Conservation (phyloP, 64 coral and sea anemone species). For the Montipora foliosa region DNA sequence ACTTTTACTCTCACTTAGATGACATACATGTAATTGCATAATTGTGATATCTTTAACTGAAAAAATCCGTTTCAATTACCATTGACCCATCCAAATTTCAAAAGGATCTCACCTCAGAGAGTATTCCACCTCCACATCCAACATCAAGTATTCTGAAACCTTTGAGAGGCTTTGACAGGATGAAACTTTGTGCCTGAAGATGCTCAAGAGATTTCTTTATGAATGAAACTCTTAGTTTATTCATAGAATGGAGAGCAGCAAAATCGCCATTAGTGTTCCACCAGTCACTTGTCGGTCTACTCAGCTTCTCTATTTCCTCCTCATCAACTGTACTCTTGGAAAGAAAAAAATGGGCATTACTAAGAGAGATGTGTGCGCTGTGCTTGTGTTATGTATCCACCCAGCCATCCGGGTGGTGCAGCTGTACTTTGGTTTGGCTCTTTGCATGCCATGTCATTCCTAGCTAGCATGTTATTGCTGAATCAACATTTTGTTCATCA, state of each 20-base stretch:
- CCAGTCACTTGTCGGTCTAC: constrained; percentile 78
- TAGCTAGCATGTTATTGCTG: too few species aligned
- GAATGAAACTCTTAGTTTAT: constrained; percentile 87
- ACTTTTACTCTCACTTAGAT: too few species aligned
- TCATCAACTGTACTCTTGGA: constrained; percentile 80
- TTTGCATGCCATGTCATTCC: too few species aligned
- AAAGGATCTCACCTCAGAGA: constrained; percentile 89
- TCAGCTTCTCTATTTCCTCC: constrained; percentile 89
- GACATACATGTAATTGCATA: too few species aligned
- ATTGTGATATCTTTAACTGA: too few species aligned
- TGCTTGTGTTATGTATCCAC: too few species aligned
- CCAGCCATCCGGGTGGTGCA: too few species aligned
- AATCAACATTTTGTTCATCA: too few species aligned
- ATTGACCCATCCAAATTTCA: too few species aligned
- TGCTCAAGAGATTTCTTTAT: constrained; percentile 78
- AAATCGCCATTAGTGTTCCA: constrained; percentile 93
- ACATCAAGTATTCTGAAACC: constrained; percentile 84
- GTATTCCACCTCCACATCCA: constrained; percentile 95
- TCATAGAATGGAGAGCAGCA: constrained; percentile 93
- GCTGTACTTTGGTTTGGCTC: too few species aligned
- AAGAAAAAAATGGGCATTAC: neutral
- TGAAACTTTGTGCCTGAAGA: neutral
- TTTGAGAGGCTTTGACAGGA: constrained; percentile 62
- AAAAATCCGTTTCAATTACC: too few species aligned
- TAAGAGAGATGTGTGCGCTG: too few species aligned